Evolutionary conservation across 1,140 invertebrate species (phyloP).

Genomic region (Leptopilina boulardi): DNA sequence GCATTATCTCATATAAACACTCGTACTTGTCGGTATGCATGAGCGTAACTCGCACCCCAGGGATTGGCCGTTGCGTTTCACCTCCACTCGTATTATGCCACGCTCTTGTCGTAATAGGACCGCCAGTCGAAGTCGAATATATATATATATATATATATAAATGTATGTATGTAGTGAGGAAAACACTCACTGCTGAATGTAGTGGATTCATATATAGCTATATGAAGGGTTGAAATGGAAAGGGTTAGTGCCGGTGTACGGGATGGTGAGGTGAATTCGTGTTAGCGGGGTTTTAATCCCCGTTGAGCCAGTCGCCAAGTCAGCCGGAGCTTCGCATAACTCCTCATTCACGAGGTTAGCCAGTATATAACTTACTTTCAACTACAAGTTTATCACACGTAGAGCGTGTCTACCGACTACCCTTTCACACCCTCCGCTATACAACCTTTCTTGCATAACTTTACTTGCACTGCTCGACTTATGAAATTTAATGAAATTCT

Average conservation of each 20-base stretch:
- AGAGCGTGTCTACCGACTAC: slow-evolving; percentile 11
- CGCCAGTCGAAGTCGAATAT: slow-evolving; percentile 8
- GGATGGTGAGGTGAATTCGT: slow-evolving; percentile 31
- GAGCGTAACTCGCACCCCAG: slow-evolving; percentile 14
- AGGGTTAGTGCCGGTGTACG: not conserved
- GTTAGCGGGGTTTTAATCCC: slow-evolving; percentile 54
- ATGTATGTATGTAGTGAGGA: not conserved
- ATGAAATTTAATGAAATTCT: slow-evolving; percentile 5
- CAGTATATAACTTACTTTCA: slow-evolving; percentile 51
- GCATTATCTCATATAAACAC: slow-evolving; percentile 31
- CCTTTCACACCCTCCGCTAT: slow-evolving; percentile 2
- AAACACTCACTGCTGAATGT: not conserved
- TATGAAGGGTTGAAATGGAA: slow-evolving; percentile 10
- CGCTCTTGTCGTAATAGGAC: slow-evolving; percentile 31
- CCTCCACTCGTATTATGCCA: slow-evolving; percentile 32
- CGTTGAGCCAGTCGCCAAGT: slow-evolving; percentile 52
- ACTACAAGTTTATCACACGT: slow-evolving; percentile 47
- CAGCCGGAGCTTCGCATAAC: slow-evolving; percentile 48
- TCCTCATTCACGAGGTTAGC: slow-evolving; percentile 54
- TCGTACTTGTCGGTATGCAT: slow-evolving; percentile 21
- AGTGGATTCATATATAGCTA: not conserved
- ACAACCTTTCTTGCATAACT: slow-evolving; percentile 4
- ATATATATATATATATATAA: not conserved
- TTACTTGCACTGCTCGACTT: not conserved
- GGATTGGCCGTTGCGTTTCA: slow-evolving; percentile 25